Conservation (phyloP, 2,888 invertebrate genomes). For the Urechis unicinctus region DNA sequence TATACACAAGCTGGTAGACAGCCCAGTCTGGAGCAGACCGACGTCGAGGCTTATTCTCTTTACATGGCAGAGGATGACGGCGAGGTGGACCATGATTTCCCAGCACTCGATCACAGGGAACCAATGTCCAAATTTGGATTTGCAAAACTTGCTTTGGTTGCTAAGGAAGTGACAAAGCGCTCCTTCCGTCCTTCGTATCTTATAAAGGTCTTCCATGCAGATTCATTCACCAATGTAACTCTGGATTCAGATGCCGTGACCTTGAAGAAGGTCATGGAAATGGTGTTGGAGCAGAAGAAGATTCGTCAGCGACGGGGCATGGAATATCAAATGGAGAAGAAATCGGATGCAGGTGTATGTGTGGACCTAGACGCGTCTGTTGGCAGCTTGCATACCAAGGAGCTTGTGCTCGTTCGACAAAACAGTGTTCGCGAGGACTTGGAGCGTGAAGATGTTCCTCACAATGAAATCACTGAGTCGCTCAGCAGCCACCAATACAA, state of each 20-base stretch:
- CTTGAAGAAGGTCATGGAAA: conserved; percentile 38
- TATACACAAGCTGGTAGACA: conserved; percentile 58
- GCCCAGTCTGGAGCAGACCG: conserved; percentile 52
- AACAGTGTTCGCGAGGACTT: conserved; percentile 41
- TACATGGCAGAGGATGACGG: conserved; percentile 96
- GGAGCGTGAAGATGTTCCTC: conserved; percentile 37
- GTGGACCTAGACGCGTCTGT: conserved; percentile 45
- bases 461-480: conserved; percentile 67
- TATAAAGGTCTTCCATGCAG: conserved; percentile 31
- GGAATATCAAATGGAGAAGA: conserved; percentile 49
- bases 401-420: conserved; percentile 48
- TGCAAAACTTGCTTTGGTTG: conserved; percentile 78
- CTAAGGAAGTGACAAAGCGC: conserved; percentile 53
- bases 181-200: conserved; percentile 33
- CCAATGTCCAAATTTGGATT: conserved; percentile 90
- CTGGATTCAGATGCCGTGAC: conserved; percentile 35
- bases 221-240: conserved; percentile 42
- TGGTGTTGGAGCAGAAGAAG: conserved; percentile 37
- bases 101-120: conserved; percentile 79
- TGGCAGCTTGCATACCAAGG: conserved; percentile 41
- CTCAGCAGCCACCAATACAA: conserved; percentile 62
- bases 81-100: conserved; percentile 88
- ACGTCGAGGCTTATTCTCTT: conserved; percentile 71
- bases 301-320: conserved; percentile 27
- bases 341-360: conserved; percentile 41